A percentile compares a stretch with the other conserved stretches of the same genome.
Evolutionary conservation across 1,140 invertebrate genomes (phyloP).

Genomic region (Zaprionus taronus): DNA sequence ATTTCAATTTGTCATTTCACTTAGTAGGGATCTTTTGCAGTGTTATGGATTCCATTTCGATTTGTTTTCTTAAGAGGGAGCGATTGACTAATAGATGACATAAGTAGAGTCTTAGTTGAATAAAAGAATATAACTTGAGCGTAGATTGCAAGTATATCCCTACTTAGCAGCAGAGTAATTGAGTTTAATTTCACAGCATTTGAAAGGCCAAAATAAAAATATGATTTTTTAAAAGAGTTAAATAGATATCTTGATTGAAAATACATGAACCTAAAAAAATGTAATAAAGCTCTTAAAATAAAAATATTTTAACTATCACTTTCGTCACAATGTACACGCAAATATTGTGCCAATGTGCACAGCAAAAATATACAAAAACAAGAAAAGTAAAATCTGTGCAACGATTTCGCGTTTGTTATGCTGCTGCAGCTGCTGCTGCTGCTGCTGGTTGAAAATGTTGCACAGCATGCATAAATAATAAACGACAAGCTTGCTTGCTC

Average conservation of each 20-base stretch:
- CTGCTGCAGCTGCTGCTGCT: conserved; percentile 64
- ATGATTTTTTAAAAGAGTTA: no score
- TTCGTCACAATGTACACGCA: conserved; percentile 33
- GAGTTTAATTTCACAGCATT: no score
- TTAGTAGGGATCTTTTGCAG: neutral
- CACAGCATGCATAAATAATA: conserved; percentile 82
- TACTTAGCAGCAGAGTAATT: no score
- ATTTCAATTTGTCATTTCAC: neutral
- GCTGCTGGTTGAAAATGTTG: conserved; percentile 74
- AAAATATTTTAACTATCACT: neutral
- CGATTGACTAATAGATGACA: neutral
- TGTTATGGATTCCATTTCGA: neutral
- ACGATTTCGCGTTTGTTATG: conserved; percentile 75
- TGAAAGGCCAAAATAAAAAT: no score
- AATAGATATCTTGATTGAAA: no score
- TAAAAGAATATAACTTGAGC: no score
- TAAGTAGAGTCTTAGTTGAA: no score
- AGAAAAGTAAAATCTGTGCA: conserved; percentile 54
- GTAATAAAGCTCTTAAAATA: no score
- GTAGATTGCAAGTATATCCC: no score
- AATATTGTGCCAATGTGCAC: conserved; percentile 28
- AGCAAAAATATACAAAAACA: conserved; percentile 34
- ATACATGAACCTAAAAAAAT: no score
- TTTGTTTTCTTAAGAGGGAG: neutral
- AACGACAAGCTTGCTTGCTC: conserved; percentile 58